A percentile compares a stretch with the other conserved stretches of the same genome.
Conservation (phyloP, 2,797 vertebrate species). For the Thunnus albacares region DNA sequence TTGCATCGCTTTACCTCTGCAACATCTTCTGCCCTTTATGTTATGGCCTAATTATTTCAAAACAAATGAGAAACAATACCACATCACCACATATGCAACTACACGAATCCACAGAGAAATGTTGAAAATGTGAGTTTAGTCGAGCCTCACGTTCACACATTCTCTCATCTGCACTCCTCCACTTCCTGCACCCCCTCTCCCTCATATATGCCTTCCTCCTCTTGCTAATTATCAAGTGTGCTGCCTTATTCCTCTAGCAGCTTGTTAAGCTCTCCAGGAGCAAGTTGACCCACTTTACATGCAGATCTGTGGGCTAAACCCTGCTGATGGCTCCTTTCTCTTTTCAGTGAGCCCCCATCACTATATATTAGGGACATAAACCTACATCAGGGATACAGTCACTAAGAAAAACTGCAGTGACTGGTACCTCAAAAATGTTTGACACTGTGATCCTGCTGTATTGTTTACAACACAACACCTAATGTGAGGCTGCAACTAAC, state of each 20-base stretch:
- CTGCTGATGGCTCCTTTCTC: conserved; percentile 57
- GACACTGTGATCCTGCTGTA: background rate
- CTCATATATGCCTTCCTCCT: conserved; percentile 67
- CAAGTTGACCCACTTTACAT: conserved; percentile 87
- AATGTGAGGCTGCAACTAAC: too few species aligned
- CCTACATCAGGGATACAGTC: conserved; percentile 31
- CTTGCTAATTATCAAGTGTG: conserved; percentile 83
- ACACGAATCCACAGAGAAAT: conserved; percentile 2
- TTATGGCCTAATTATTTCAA: conserved; percentile 50
- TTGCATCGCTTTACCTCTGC: conserved; percentile 32
- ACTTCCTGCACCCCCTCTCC: conserved; percentile 53
- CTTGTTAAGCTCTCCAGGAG: conserved; percentile 84
- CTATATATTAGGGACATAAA: conserved; percentile 47
- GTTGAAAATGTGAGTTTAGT: conserved; percentile 22
- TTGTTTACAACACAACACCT: conserved; percentile 24
- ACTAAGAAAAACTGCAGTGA: conserved; percentile 11
- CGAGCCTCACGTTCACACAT: conserved; percentile 65
- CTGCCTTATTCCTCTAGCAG: conserved; percentile 81
- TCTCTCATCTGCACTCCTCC: conserved; percentile 58
- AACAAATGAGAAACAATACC: conserved; percentile 40
- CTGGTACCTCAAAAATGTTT: background rate
- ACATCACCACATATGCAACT: background rate
- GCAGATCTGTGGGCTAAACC: conserved; percentile 72
- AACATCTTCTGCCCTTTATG: conserved; percentile 50
- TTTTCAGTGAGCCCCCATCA: conserved; percentile 40